A percentile compares a stretch with the other conserved stretches of the same genome.
Evolutionary conservation across 2,113 vertebrate species (phyloP).

Genomic region (Erythrocercus mccallii): DNA sequence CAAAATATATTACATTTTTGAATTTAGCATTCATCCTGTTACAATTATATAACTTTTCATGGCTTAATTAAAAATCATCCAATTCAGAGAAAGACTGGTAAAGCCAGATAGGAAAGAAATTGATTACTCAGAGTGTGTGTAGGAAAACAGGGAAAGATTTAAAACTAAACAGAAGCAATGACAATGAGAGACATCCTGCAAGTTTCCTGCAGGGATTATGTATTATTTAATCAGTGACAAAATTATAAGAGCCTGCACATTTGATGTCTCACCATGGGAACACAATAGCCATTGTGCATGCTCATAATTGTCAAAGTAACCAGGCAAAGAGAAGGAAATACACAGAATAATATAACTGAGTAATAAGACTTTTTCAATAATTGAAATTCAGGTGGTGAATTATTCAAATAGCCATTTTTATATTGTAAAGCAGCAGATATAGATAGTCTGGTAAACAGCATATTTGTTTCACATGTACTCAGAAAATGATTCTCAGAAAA

Average conservation of each 20-base stretch:
- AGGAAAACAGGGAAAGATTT: not conserved
- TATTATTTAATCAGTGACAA: constrained; percentile 21
- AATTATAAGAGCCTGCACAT: not conserved
- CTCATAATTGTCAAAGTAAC: not conserved
- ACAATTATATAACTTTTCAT: not conserved
- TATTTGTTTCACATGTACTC: not conserved
- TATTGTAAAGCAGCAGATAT: not conserved
- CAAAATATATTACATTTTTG: not conserved
- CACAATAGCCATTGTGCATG: not conserved
- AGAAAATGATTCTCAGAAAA: not conserved
- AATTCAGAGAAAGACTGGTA: not conserved
- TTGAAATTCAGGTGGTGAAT: not conserved
- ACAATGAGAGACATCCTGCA: not conserved
- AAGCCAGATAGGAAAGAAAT: not conserved
- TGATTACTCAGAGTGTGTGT: not conserved
- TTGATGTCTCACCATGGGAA: not conserved
- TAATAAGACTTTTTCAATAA: not conserved
- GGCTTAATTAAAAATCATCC: not conserved
- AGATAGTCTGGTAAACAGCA: not conserved
- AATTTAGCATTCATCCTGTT: not conserved
- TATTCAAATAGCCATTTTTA: not conserved
- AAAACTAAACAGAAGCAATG: not conserved
- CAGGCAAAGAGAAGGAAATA: not conserved
- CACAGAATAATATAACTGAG: not conserved
- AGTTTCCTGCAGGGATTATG: not conserved